These are phyloP conservation scores for Sarcoramphus papa DNA, from an alignment of 2,797 vertebrate genomes.

Conservation along the genomic window DNA sequence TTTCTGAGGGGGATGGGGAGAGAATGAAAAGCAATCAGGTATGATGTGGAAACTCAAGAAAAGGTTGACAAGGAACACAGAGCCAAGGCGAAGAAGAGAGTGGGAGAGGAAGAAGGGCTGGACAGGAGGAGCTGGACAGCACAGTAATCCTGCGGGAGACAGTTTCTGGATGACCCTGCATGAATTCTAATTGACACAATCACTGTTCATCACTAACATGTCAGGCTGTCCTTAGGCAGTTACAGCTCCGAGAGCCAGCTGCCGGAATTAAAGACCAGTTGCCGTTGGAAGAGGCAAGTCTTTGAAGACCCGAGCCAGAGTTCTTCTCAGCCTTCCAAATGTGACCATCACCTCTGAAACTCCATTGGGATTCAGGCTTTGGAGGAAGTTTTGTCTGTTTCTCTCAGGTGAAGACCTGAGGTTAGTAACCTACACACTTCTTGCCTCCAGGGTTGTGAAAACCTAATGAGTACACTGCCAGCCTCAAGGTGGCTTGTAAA, in stretches of 20 bases:
- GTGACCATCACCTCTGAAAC: neutral
- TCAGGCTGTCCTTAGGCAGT: neutral
- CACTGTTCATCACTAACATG: neutral
- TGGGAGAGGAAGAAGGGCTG: neutral
- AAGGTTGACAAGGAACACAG: neutral
- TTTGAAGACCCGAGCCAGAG: neutral
- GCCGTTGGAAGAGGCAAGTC: neutral
- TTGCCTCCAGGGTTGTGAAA: neutral
- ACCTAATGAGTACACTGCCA: neutral
- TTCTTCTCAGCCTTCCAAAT: neutral
- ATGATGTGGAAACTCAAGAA: neutral
- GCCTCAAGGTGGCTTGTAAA: neutral
- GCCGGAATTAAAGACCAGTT: neutral
- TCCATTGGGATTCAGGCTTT: neutral
- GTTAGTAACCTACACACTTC: neutral
- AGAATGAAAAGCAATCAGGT: neutral
- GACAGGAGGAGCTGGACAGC: neutral
- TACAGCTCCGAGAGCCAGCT: neutral
- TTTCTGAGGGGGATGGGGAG: neutral
- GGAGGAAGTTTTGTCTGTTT: neutral
- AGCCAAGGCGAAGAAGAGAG: neutral
- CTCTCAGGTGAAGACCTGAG: neutral
- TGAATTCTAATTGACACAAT: rapidly evolving
- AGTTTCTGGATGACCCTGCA: neutral
- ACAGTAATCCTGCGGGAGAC: neutral